phyloP scores from a whole-genome alignment of 2,888 invertebrate genomes.

The Euzophera pinguis region DNA sequence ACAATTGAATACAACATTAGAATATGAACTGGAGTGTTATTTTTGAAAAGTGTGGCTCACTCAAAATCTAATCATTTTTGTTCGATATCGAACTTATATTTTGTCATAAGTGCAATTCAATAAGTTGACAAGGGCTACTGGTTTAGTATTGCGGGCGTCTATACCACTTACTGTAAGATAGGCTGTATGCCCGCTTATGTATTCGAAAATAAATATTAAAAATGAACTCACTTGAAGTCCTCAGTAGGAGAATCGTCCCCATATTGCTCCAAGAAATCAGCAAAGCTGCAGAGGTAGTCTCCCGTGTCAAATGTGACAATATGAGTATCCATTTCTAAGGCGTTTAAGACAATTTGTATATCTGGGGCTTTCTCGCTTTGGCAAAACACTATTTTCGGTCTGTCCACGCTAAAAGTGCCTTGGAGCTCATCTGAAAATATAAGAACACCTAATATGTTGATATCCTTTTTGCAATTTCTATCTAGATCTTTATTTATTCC shows the following conservation, averaged over 20 bases:
- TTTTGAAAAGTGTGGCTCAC: too few species aligned
- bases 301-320: constrained; percentile 40
- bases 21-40: too few species aligned
- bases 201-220: neutral
- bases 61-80: too few species aligned
- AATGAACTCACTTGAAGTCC: constrained; percentile 41
- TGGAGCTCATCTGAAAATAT: constrained; percentile 38
- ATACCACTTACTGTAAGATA: too few species aligned
- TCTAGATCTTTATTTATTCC: too few species aligned
- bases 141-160: too few species aligned
- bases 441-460: neutral
- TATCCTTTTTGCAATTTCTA: too few species aligned
- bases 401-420: constrained; percentile 29
- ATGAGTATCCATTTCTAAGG: constrained; percentile 25
- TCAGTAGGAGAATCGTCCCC: constrained; percentile 30
- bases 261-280: constrained; percentile 32
- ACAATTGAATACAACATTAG: too few species aligned
- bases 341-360: constrained; percentile 33
- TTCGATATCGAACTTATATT: too few species aligned
- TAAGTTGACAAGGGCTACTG: too few species aligned
- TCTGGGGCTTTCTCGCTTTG: constrained; percentile 37
- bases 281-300: constrained; percentile 31
- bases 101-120: too few species aligned
- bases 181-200: constrained; percentile 1
- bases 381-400: constrained; percentile 45